A percentile compares a stretch with the other conserved stretches of the same genome.
These are phyloP conservation scores for Gorsachius goisagi DNA, from an alignment of 2,113 vertebrate species.

Conservation along the genomic window DNA sequence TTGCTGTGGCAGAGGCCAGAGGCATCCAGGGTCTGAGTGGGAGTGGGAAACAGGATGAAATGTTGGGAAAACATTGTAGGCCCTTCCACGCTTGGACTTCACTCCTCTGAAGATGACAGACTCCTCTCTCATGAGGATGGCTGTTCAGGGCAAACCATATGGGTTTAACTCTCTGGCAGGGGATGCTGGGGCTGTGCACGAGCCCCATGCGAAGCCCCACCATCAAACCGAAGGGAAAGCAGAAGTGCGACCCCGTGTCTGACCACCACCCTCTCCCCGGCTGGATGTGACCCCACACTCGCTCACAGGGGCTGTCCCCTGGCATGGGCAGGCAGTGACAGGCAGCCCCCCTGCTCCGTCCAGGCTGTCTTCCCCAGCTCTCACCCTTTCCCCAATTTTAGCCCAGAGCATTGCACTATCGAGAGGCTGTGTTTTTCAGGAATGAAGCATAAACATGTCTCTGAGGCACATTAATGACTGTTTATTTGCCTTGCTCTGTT, in stretches of 20 bases:
- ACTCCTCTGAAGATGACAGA: not conserved
- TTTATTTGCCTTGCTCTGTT: slow-evolving; percentile 29
- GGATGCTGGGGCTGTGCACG: fast-evolving
- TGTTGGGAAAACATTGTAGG: not conserved
- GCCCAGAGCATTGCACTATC: fast-evolving
- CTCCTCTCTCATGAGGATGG: not conserved
- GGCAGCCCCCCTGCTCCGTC: not conserved
- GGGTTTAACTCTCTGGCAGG: not conserved
- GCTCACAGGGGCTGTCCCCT: not conserved
- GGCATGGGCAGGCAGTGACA: not conserved
- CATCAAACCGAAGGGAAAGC: not conserved
- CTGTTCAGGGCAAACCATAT: not conserved
- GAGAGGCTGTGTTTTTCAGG: not conserved
- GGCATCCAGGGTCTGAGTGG: not conserved
- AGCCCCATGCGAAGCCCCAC: not conserved
- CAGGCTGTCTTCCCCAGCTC: not conserved
- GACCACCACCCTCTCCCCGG: not conserved
- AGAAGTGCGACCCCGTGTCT: not conserved
- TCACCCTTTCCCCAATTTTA: not conserved
- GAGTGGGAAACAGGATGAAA: not conserved
- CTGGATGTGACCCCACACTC: not conserved
- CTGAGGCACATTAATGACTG: not conserved
- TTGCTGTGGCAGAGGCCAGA: not conserved
- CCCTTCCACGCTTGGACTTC: not conserved
- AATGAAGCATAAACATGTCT: slow-evolving; percentile 16